Evolutionary conservation across 1,140 invertebrate genomes (phyloP).

Genomic region (Macrobrachium rosenbergii): DNA sequence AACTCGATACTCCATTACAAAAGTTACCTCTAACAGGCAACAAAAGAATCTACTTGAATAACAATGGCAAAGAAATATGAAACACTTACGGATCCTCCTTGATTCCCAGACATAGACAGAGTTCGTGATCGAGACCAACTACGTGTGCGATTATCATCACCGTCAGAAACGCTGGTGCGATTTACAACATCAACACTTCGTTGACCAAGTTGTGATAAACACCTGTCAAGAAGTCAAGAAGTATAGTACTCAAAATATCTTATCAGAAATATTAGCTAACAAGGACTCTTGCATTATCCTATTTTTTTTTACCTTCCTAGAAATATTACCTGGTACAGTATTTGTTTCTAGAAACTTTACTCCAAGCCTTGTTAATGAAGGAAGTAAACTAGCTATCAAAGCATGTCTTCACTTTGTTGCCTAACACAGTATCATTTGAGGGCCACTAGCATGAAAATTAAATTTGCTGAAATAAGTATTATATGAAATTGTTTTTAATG

Average conservation of each 20-base stretch:
- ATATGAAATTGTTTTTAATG: no score
- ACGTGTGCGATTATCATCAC: constrained; percentile 70
- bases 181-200: constrained; percentile 14
- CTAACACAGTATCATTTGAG: no score
- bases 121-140: constrained; percentile 89
- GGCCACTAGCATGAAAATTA: no score
- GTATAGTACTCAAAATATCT: neutral
- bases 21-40: no score
- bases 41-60: neutral
- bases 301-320: neutral
- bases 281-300: neutral
- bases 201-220: constrained; percentile 51
- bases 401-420: no score
- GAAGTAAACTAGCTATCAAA: no score
- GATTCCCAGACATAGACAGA: constrained; percentile 83
- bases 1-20: no score
- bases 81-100: constrained; percentile 71
- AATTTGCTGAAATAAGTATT: no score
- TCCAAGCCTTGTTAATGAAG: no score
- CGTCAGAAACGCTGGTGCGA: constrained; percentile 75
- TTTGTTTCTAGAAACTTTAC: no score
- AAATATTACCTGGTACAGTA: no score
- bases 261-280: no score
- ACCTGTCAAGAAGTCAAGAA: constrained; percentile 29
- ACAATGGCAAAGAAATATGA: constrained; percentile 76